These are phyloP conservation scores for Epizoanthus scotinus DNA, from an alignment of 92 coral and sea anemone genomes.

Conservation along the genomic window DNA sequence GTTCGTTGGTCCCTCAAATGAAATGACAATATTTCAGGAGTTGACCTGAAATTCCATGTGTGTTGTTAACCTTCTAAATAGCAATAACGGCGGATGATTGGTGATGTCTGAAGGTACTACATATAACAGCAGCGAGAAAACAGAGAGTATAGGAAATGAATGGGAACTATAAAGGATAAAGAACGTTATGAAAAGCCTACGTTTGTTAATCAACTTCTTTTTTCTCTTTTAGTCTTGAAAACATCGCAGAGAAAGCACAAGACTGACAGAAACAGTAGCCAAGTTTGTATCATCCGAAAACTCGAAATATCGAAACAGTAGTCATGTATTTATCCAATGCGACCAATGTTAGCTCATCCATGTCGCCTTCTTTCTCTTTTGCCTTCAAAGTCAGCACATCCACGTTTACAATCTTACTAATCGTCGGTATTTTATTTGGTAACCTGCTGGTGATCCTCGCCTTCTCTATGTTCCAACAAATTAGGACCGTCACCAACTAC, in stretches of 20 bases:
- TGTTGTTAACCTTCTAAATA: too few relatives aligned
- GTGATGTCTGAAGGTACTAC: too few relatives aligned
- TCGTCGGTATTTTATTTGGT: constrained; percentile 67
- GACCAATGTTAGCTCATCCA: neutral
- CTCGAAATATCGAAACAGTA: neutral
- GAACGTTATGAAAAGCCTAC: too few relatives aligned
- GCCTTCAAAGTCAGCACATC: constrained; percentile 58
- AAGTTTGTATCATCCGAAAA: too few relatives aligned
- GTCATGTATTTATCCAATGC: neutral
- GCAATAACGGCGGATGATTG: too few relatives aligned
- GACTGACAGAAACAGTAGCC: neutral
- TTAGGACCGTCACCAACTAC: constrained; percentile 68
- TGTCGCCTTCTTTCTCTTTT: constrained; percentile 34
- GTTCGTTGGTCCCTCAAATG: too few relatives aligned
- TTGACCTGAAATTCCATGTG: too few relatives aligned
- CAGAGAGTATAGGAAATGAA: too few relatives aligned
- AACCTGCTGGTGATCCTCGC: constrained; percentile 70
- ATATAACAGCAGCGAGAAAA: too few relatives aligned
- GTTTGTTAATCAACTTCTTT: too few relatives aligned
- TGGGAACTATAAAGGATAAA: too few relatives aligned
- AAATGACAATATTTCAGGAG: too few relatives aligned
- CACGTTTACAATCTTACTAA: constrained; percentile 54
- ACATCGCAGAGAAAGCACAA: neutral
- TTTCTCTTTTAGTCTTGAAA: constrained; percentile 12
- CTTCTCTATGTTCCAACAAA: constrained; percentile 51